Evolutionary conservation across 2,797 vertebrate species (phyloP).

Genomic region (Myripristis murdjan): DNA sequence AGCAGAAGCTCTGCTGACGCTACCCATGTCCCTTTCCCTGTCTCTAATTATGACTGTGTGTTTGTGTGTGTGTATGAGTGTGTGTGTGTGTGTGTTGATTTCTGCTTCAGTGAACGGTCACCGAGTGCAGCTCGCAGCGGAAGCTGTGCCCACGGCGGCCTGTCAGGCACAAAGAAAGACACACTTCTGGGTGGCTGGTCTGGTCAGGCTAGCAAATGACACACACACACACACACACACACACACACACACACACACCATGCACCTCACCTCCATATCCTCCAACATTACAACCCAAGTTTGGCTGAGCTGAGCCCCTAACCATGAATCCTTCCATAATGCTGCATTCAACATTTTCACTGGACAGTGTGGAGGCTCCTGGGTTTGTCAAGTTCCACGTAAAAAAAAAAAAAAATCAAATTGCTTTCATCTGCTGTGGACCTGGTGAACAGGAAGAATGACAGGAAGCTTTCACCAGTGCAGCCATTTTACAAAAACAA

Average conservation of each 20-base stretch:
- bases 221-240: constrained; percentile 25
- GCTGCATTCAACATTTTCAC: no score
- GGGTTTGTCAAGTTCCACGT: no score
- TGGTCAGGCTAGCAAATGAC: constrained; percentile 34
- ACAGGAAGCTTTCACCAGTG: no score
- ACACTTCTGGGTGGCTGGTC: constrained; percentile 64
- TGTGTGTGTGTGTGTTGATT: constrained; percentile 66
- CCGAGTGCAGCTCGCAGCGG: constrained; percentile 67
- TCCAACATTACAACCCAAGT: constrained; percentile 37
- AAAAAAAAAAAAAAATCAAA: no score
- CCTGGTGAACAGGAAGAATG: no score
- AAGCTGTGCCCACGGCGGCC: constrained; percentile 68
- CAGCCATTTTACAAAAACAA: no score
- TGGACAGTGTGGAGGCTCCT: no score
- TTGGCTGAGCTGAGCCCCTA: constrained; percentile 21
- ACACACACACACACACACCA: no score
- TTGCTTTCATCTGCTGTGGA: no score
- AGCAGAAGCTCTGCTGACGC: constrained; percentile 58
- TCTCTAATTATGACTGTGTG: constrained; percentile 59
- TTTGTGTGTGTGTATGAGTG: constrained; percentile 21
- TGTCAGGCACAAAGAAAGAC: constrained; percentile 74
- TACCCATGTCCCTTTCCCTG: constrained; percentile 44
- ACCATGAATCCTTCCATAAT: no score
- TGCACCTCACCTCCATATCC: constrained; percentile 3
- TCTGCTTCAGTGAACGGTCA: constrained; percentile 70